Evolutionary conservation across 2,113 vertebrate genomes (phyloP).

Genomic region (Nothobranchius kuhntae): DNA sequence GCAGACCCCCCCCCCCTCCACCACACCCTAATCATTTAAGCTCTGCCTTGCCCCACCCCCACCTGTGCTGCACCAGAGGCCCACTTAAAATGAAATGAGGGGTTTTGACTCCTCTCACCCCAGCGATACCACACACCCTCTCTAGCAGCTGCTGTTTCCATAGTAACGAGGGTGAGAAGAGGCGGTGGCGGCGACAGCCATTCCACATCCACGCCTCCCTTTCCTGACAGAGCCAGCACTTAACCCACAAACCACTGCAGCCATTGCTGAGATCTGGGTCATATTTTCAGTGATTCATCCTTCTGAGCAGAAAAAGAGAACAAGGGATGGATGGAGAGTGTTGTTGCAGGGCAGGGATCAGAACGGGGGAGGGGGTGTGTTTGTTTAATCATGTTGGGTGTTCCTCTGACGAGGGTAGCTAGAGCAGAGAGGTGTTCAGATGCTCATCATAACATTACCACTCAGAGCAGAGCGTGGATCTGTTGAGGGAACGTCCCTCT

Average conservation of each 20-base stretch:
- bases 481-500: slow-evolving; percentile 24
- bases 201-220: slow-evolving; percentile 30
- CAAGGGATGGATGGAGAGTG: background rate
- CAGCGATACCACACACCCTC: slow-evolving; percentile 13
- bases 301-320: slow-evolving; percentile 32
- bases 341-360: background rate
- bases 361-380: slow-evolving; percentile 36
- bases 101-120: slow-evolving; percentile 42
- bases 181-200: slow-evolving; percentile 53
- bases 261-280: slow-evolving; percentile 64
- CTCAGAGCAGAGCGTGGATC: slow-evolving; percentile 5
- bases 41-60: slow-evolving; percentile 6
- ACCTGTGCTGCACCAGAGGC: slow-evolving; percentile 2
- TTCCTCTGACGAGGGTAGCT: slow-evolving; percentile 40
- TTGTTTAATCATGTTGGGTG: slow-evolving; percentile 63
- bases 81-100: slow-evolving; percentile 26
- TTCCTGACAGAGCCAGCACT: slow-evolving; percentile 12
- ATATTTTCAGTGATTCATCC: slow-evolving; percentile 66
- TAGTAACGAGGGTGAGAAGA: slow-evolving; percentile 54
- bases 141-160: slow-evolving; percentile 67
- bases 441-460: slow-evolving; percentile 61
- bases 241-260: slow-evolving; percentile 64
- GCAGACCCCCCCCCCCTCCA: background rate
- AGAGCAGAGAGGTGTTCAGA: slow-evolving; percentile 50
- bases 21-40: slow-evolving; percentile 1